phyloP scores from a whole-genome alignment of 2,113 vertebrate genomes.

The Aptenodytes patagonicus region DNA sequence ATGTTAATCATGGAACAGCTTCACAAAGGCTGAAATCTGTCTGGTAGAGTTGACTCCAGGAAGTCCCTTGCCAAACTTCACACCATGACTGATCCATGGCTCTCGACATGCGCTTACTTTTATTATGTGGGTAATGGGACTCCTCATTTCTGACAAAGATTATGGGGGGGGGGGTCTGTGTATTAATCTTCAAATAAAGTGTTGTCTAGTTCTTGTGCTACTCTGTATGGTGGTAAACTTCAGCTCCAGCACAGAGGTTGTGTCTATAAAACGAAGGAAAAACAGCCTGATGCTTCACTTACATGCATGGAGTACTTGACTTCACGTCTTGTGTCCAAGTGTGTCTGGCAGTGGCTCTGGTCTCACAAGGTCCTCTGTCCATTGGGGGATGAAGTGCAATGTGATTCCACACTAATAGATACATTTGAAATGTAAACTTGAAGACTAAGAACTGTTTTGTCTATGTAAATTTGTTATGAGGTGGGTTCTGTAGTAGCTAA shows the following conservation, averaged over 20 bases:
- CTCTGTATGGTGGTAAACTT: not conserved
- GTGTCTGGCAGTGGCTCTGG: not conserved
- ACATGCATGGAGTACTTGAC: not conserved
- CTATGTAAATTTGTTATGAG: not conserved
- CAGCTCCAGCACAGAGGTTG: not conserved
- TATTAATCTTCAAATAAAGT: not conserved
- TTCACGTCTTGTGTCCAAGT: not conserved
- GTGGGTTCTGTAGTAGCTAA: not conserved
- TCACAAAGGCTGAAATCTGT: not conserved
- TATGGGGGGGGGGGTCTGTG: not conserved
- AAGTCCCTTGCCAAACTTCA: not conserved
- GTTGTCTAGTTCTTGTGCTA: not conserved
- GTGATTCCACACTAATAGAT: not conserved
- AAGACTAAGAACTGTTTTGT: not conserved
- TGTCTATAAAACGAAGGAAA: not conserved
- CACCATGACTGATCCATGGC: not conserved
- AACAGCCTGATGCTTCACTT: not conserved
- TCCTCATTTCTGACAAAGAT: not conserved
- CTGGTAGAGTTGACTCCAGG: not conserved
- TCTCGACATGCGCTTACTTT: not conserved
- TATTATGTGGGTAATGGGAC: not conserved
- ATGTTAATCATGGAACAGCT: not conserved
- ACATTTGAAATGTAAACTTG: not conserved
- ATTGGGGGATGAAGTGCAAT: not conserved
- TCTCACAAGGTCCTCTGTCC: not conserved